phyloP scores from a whole-genome alignment of 1,140 invertebrate species.

The Nomia melanderi region DNA sequence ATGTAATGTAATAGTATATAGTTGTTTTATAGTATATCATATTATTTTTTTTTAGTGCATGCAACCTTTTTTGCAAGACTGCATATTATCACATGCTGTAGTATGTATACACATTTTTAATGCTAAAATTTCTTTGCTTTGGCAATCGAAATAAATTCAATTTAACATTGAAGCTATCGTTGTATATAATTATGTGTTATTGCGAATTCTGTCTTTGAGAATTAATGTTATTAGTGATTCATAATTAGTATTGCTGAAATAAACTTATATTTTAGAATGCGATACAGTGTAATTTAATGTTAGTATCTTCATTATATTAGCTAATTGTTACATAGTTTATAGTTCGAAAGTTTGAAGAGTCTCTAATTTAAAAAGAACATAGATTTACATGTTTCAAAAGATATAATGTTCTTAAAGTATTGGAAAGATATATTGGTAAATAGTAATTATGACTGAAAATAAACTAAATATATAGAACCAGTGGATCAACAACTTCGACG shows the following conservation, averaged over 20 bases:
- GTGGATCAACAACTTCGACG: slow-evolving; percentile 76
- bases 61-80: slow-evolving; percentile 9
- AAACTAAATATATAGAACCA: slow-evolving; percentile 72
- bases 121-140: slow-evolving; percentile 27
- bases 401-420: slow-evolving; percentile 11
- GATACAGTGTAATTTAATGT: slow-evolving; percentile 16
- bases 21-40: background rate
- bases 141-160: slow-evolving; percentile 3
- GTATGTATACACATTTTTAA: slow-evolving; percentile 23
- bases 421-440: slow-evolving; percentile 37
- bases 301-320: slow-evolving; percentile 10
- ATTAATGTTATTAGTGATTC: slow-evolving; percentile 18
- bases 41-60: slow-evolving; percentile 8
- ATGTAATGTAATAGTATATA: background rate
- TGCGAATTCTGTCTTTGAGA: slow-evolving; percentile 19
- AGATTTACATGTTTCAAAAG: slow-evolving; percentile 7
- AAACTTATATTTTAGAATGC: slow-evolving; percentile 21
- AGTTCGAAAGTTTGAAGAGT: background rate
- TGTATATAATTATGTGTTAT: slow-evolving; percentile 38
- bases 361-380: background rate
- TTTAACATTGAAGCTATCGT: slow-evolving; percentile 10
- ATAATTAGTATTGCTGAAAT: slow-evolving; percentile 20
- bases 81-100: background rate
- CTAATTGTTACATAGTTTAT: slow-evolving; percentile 22
- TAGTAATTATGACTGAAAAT: slow-evolving; percentile 47